These are phyloP conservation scores for Epinotia demarniana DNA, from an alignment of 2,888 invertebrate genomes.

Conservation along the genomic window DNA sequence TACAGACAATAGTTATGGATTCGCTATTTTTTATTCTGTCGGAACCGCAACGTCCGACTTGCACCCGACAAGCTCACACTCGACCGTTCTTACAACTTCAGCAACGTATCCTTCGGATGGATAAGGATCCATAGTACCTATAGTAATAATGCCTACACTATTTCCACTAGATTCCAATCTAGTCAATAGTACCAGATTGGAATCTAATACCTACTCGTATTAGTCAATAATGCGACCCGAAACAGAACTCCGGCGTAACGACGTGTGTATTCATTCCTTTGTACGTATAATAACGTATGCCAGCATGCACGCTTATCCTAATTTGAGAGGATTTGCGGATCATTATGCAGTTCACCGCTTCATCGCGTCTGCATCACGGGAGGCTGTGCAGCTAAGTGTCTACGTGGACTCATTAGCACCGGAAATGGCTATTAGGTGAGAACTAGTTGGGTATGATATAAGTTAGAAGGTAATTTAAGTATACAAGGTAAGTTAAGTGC, in stretches of 20 bases:
- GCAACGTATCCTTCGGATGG: too few relatives aligned
- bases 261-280: conserved; percentile 3
- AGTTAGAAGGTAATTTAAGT: neutral
- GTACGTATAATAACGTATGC: conserved; percentile 12
- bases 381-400: conserved; percentile 3
- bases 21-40: neutral
- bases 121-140: too few relatives aligned
- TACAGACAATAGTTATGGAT: too few relatives aligned
- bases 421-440: conserved; percentile 4
- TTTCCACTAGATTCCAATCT: neutral
- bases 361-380: conserved; percentile 7
- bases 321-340: conserved; percentile 37
- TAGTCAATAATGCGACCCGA: neutral
- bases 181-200: neutral
- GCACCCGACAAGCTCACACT: neutral
- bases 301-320: conserved; percentile 21
- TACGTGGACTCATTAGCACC: conserved; percentile 2
- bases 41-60: neutral
- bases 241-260: neutral
- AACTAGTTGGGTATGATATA: neutral
- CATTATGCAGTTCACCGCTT: conserved; percentile 36
- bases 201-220: too few relatives aligned
- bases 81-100: neutral
- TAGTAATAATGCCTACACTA: neutral
- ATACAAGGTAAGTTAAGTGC: too few relatives aligned